Base-by-base conservation (phyloP, 2,888 invertebrate genomes). In the Callimorpha dominula region DNA sequence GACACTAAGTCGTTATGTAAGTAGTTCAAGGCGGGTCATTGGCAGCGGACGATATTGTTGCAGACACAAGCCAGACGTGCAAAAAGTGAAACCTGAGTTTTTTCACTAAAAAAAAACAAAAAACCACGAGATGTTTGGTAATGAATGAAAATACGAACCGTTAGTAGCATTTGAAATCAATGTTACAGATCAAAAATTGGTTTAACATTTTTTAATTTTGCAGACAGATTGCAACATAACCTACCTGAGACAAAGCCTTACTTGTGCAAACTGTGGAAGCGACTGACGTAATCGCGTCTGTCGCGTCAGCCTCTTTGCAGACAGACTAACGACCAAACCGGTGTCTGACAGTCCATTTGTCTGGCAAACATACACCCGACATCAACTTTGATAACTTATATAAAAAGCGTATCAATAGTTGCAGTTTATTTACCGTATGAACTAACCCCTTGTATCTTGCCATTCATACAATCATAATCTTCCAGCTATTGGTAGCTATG, bases 21-120 rank as follows among this genome's bases (percentile, higher is more conserved):
- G 87, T 94, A 90, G 94, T 94, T 94, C 95, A 95, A 95, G 95
- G 95, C 89, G 86, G 95, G 93, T 94, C 94, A 88, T 90, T 92
- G 94, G 89, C 94, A 87, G 87, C 88, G 85, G 89, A 88, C 92
- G 86, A 87, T 90, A 91, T 90, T 87, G 88, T 86, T 90, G 87
- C 93, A 95, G 94, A 95, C 95, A 87, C 86, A 84, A 86, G 88
- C 93, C 93, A 95, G 95, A 95, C 95, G 90, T 86, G 85, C 94
- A 95, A 95, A 95, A 95, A 94, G 93, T 93, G 93, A 94, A 95
- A 94, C 93, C 90, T 88, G 89, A 87, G 89, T 87, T 93, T 69
- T 94, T 94, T 92, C 90, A 87, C 85, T 81, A 79, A 87, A 84
- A 80, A 73, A 75, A 76, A 76, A 46, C 78, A 78, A 31, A 40